Base-by-base conservation (phyloP, 2,113 vertebrate species). In the Oreocharis arfaki region DNA sequence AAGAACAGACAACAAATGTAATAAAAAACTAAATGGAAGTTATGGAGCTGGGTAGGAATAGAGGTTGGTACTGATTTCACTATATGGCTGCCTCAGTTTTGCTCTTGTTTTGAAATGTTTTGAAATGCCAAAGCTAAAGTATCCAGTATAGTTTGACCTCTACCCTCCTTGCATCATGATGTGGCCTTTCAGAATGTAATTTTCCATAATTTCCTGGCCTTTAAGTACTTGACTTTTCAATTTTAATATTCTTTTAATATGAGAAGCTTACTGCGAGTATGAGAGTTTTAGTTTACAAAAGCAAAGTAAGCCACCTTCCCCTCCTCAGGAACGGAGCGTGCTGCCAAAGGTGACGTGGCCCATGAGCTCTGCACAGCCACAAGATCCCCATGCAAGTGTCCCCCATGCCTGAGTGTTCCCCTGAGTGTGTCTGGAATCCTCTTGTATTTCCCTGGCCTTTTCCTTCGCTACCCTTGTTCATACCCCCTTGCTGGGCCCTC, bases 301-400 rank as follows among this genome's bases (percentile, higher is more conserved):
- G 27, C 67, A 80, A 77, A 77, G 22, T 41, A 92, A 93, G 15
- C 55, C 71, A 67, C 28, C n/a, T 60, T 70, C 21, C 22, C 42
- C n/a, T 88, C 21, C 49, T 68, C 33, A 22, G 68, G 63, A 86
- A 6, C 0, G 1, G n/a, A 14, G 7, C 0, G 0, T 33, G 30
- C 71, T 84, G 75, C 71, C 76, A 74, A 49, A 79, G 49, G 27
- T 44, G 46, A 59, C 0, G 0, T 84, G 55, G 12, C 13, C 44
- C 4, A 0, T n/a, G 74, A 87, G 41, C 11, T 75, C 70, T 85
- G 42, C 23, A 24, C 0, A 3, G 33, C 63, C 28, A 11, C 32
- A 27, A 70, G 26, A 13, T 86, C 55, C 28, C 41, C 26, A 6
- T 4, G n/a, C 28, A 46, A 84, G 56, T 46, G 28, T 53, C 10